Percentiles rank a stretch among this genome's conserved stretches.
These are phyloP conservation scores for Plotosus lineatus DNA, from an alignment of 2,113 vertebrate species.

Conservation along the genomic window DNA sequence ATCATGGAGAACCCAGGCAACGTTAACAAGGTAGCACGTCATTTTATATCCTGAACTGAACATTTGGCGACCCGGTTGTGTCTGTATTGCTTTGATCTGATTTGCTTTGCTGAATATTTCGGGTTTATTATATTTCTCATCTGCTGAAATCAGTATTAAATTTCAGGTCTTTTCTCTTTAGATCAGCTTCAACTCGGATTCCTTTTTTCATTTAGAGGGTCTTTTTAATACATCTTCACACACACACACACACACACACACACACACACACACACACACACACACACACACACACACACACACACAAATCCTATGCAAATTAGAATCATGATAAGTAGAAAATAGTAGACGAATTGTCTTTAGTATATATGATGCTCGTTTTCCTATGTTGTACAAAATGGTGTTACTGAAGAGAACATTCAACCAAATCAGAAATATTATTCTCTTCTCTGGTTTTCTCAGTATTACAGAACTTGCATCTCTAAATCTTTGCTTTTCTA, in stretches of 20 bases:
- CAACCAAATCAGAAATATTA: slow-evolving; percentile 17
- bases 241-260: slow-evolving; percentile 4
- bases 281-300: slow-evolving; percentile 4
- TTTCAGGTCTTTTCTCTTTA: slow-evolving; percentile 29
- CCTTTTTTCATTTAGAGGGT: slow-evolving; percentile 7
- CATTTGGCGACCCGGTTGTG: background rate
- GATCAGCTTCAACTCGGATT: slow-evolving; percentile 3
- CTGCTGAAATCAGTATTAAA: slow-evolving; percentile 10
- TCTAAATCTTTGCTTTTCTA: background rate
- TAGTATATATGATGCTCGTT: slow-evolving; percentile 11
- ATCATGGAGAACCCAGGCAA: background rate
- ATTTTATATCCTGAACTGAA: background rate
- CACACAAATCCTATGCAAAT: slow-evolving; percentile 44
- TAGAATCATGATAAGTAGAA: slow-evolving; percentile 34
- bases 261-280: background rate
- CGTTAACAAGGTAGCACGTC: slow-evolving; percentile 16
- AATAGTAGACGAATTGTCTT: background rate
- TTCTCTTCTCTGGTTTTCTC: slow-evolving; percentile 6
- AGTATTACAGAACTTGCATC: background rate
- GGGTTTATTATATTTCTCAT: background rate
- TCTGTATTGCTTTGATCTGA: background rate
- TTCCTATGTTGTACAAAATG: background rate
- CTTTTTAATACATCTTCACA: slow-evolving; percentile 11
- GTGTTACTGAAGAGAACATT: slow-evolving; percentile 2
- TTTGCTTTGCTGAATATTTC: background rate